Conservation (phyloP, 2,113 vertebrate species). For the Narcine bancroftii region DNA sequence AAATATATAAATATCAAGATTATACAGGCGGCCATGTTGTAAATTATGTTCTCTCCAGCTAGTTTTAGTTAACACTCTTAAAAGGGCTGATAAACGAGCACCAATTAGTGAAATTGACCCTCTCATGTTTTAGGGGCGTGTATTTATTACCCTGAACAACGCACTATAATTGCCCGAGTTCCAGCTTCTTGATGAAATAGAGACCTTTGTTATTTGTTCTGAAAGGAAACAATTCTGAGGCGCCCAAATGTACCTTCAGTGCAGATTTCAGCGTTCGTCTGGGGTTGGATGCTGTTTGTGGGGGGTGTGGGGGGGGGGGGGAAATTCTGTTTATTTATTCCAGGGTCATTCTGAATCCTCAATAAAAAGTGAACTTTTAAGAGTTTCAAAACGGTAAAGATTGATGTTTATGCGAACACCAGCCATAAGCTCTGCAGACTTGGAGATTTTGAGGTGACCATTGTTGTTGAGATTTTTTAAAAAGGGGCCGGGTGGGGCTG, state of each 20-base stretch:
- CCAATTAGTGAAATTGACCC: conserved; percentile 50
- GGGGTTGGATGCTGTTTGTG: conserved; percentile 56
- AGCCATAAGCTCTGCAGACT: background rate
- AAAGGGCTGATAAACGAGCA: conserved; percentile 46
- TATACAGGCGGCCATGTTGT: conserved; percentile 46
- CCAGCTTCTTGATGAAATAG: conserved; percentile 52
- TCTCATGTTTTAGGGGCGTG: conserved; percentile 52
- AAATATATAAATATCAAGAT: conserved; percentile 17
- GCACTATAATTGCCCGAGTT: conserved; percentile 50
- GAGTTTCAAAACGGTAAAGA: background rate
- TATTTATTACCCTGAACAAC: conserved; percentile 73
- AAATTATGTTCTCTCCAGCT: conserved; percentile 52
- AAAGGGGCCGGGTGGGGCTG: background rate
- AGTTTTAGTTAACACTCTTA: conserved; percentile 40
- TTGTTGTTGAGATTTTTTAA: too few species aligned
- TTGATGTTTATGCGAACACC: background rate
- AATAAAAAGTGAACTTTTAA: conserved; percentile 70
- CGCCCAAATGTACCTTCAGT: conserved; percentile 51
- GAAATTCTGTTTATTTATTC: conserved; percentile 90
- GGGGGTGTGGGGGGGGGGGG: too few species aligned
- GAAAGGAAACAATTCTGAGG: conserved; percentile 54
- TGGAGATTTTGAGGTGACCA: too few species aligned
- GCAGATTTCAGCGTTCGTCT: conserved; percentile 48
- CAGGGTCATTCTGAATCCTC: conserved; percentile 81
- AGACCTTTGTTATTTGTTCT: conserved; percentile 70